phyloP scores from a whole-genome alignment of 2,888 invertebrate species.

The Vanessa cardui region DNA sequence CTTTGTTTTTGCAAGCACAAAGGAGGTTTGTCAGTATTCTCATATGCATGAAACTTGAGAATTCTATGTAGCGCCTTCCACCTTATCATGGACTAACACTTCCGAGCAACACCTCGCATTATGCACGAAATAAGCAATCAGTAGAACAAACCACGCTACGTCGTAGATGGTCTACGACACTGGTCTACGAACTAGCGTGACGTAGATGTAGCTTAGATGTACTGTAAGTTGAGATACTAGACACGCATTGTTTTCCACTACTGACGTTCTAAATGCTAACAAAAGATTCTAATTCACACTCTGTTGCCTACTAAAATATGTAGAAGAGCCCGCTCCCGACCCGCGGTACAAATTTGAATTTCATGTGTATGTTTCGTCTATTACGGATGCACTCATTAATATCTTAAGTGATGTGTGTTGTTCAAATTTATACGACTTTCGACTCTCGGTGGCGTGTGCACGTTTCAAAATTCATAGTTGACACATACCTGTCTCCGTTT shows the following conservation, averaged over 20 bases:
- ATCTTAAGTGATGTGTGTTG: conserved; percentile 80
- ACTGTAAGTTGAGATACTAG: neutral
- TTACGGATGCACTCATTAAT: conserved; percentile 83
- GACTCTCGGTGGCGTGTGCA: conserved; percentile 51
- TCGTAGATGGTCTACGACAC: conserved; percentile 34
- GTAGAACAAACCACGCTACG: conserved; percentile 33
- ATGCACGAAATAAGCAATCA: conserved; percentile 31
- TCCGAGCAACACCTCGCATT: conserved; percentile 21
- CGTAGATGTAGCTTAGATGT: conserved; percentile 4
- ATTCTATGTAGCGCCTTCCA: conserved; percentile 1
- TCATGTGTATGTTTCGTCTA: conserved; percentile 82
- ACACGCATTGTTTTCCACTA: conserved; percentile 11
- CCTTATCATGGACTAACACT: conserved; percentile 13
- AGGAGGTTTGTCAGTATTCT: neutral
- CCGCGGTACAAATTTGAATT: conserved; percentile 81
- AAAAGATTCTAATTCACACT: conserved; percentile 83
- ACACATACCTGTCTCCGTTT: conserved; percentile 54
- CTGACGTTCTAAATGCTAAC: conserved; percentile 76
- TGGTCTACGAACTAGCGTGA: conserved; percentile 12
- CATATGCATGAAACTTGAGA: conserved; percentile 5
- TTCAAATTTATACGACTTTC: conserved; percentile 53
- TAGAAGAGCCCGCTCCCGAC: conserved; percentile 77
- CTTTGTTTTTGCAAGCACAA: neutral
- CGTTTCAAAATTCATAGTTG: conserved; percentile 42
- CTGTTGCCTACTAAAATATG: conserved; percentile 82